Base-by-base conservation (phyloP, 1,140 invertebrate genomes). In the Acyrthosiphon pisum region DNA sequence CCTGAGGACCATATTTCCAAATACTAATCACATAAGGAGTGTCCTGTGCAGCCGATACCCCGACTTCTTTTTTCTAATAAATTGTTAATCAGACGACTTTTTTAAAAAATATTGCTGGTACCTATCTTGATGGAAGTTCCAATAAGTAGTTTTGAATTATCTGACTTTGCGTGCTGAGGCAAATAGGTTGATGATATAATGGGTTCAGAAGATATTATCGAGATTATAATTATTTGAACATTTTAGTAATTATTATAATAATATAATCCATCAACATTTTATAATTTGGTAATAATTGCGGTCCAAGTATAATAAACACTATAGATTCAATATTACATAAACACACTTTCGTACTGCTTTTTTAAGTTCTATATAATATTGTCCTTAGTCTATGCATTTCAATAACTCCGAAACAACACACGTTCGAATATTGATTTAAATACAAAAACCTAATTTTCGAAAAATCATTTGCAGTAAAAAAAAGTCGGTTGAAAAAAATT, bases 121-220 rank as follows among this genome's bases (percentile, higher is more conserved):
- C 14, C 1, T 60, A 6, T 68, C 6, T 68, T 68, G n/a, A n/a
- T 76, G 1, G 30, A 20, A n/a, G 14, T 68, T 68, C 11, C 0
- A 68, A n/a, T n/a, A 6, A n/a, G 9, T n/a, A 68, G 30, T 68
- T 68, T 68, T 14, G 4, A 68, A 4, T 18, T 68, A n/a, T 68
- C n/a, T n/a, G 14, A n/a, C 30, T 68, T n/a, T 11, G 60, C 18
- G 0, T 20, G 14, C 30, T 76, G 18, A n/a, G 6, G 30, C 14
- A 18, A n/a, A n/a, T 68, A n/a, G 3, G 30, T 30, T 0, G 11
- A 76, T 35, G n/a, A 18, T 20, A 6, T 76, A 18, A 76, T 76
- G 14, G 3, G 7, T 18, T 18, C 20, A 14, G 14, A n/a, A 35
- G 30, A n/a, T 35, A n/a, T 3, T n/a, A n/a, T n/a, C 0, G 6